Conservation (phyloP, 2,113 vertebrate genomes). For the Charadrius vociferus region DNA sequence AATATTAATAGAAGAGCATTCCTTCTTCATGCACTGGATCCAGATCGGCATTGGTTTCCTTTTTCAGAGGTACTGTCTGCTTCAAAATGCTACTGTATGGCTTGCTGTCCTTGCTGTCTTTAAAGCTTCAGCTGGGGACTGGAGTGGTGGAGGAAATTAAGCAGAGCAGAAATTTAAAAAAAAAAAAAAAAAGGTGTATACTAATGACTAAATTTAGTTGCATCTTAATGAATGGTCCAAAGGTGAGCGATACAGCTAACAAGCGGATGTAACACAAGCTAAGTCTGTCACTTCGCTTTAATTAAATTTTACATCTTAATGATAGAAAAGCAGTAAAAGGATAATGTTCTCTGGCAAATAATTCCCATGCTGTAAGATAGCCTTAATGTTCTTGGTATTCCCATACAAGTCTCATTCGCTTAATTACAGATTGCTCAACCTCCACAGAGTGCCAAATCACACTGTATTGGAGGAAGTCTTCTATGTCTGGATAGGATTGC, state of each 20-base stretch:
- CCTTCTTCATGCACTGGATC: not conserved
- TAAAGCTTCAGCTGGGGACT: not conserved
- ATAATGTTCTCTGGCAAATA: not conserved
- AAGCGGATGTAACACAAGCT: not conserved
- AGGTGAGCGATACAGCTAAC: not conserved
- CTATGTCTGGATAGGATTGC: not conserved
- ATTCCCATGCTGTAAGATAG: not conserved
- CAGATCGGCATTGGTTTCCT: not conserved
- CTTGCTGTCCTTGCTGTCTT: not conserved
- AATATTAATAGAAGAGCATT: not conserved
- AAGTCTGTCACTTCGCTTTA: not conserved
- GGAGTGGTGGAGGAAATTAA: not conserved
- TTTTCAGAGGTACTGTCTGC: not conserved
- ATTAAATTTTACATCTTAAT: conserved; percentile 3
- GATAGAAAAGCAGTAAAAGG: not conserved
- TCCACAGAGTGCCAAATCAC: not conserved
- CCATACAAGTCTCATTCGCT: not conserved
- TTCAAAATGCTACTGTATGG: not conserved
- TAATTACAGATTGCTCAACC: not conserved
- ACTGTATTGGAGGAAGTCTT: not conserved
- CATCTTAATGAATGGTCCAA: not conserved
- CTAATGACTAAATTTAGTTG: not conserved
- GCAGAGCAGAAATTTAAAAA: not conserved
- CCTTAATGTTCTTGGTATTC: conserved; percentile 11
- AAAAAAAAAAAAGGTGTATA: not conserved